These are phyloP conservation scores for Latrodectus geometricus DNA, from an alignment of 1,140 invertebrate genomes.

Conservation along the genomic window DNA sequence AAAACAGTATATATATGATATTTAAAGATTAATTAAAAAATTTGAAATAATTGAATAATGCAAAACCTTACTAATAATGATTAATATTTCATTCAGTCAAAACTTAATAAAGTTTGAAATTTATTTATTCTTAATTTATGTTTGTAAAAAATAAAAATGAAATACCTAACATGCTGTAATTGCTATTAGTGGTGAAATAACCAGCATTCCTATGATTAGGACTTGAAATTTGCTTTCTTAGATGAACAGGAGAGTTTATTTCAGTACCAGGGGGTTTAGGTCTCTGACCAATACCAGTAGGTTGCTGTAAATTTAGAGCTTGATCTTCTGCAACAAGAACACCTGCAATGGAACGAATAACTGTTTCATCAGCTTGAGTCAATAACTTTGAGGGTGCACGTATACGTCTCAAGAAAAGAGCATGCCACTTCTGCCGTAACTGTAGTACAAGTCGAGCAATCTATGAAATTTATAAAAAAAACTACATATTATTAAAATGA, in stretches of 20 bases:
- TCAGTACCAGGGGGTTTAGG: conserved; percentile 74
- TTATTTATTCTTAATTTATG: no score
- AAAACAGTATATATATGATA: no score
- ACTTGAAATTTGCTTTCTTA: conserved; percentile 17
- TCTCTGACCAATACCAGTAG: conserved; percentile 81
- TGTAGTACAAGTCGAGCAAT: conserved; percentile 78
- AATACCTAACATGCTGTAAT: neutral
- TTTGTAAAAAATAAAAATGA: no score
- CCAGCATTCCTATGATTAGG: conserved; percentile 30
- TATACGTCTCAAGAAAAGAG: conserved; percentile 80
- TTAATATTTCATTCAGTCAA: no score
- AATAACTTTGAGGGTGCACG: conserved; percentile 77
- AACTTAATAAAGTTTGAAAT: no score
- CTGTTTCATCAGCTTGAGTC: conserved; percentile 78
- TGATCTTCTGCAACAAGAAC: conserved; percentile 81
- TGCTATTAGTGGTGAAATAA: conserved; percentile 24
- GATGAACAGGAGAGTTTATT: conserved; percentile 48
- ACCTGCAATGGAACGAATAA: conserved; percentile 77
- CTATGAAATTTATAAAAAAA: conserved; percentile 63
- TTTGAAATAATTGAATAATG: no score
- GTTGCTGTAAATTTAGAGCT: conserved; percentile 78
- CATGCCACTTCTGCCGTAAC: conserved; percentile 83
- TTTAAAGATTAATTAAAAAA: no score
- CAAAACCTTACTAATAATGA: no score
- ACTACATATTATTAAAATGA: neutral